Evolutionary conservation across 2,797 vertebrate genomes (phyloP), one percentile per base, ranked within the genome.

Genomic region (Danio kyathit): DNA sequence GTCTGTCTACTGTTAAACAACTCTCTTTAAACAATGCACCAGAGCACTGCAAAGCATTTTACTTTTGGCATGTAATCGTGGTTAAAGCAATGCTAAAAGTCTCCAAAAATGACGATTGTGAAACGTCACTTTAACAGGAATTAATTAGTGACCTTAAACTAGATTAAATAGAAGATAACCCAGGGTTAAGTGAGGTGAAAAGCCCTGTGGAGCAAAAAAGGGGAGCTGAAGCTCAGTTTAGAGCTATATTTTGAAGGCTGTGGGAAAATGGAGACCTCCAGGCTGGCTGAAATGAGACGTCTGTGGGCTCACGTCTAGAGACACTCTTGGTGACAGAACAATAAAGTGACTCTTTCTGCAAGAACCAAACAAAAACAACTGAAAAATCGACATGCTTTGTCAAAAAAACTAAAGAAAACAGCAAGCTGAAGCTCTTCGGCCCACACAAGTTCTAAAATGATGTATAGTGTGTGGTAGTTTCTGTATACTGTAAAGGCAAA

Each of bases 401-500:
- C 43, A 44, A 43, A 76, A 75, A n/a, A 13, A 29, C 41, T 1
- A 29, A 29, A 29, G 3, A 29, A 29, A 29, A 29, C 29, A 29
- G 29, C 29, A 17, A 63, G 69, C 41, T 29, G 56, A 60, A 71
- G 13, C 21, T 56, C 54, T 57, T 21, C 43, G 51, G 70, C n/a
- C 59, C 74, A 54, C 69, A 56, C 60, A 79, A 66, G 14, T 75
- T 66, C 17, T 66, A 6, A 48, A 73, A 76, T 44, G 40, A 71
- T 60, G 51, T 21, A 73, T 73, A 29, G 29, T 7, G 7, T 73
- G 59, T 75, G 72, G 64, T 59, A 70, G 69, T 60, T 66, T 85
- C 76, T 80, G 49, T 73, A 54, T 80, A 74, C 75, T 74, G 40
- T 8, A 77, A 71, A 74, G 61, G 54, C 14, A 69, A 79, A 79